Evolutionary conservation across 2,888 invertebrate genomes (phyloP).

Genomic region (Drosophila antonietae): DNA sequence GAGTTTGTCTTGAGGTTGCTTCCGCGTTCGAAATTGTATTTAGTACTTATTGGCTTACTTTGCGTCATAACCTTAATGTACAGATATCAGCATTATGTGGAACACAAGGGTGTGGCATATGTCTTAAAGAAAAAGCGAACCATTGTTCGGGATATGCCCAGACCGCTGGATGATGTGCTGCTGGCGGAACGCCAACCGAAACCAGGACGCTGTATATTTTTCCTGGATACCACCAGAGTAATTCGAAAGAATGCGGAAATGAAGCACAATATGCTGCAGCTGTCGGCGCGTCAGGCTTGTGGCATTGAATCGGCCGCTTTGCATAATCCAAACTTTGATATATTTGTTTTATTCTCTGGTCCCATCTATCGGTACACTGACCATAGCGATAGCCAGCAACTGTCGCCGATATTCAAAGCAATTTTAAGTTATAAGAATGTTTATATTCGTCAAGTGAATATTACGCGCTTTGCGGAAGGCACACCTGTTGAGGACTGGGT

Average conservation of each 20-base stretch:
- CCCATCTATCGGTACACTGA: constrained; percentile 67
- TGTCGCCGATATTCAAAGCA: constrained; percentile 63
- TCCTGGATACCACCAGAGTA: constrained; percentile 83
- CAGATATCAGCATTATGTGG: constrained; percentile 51
- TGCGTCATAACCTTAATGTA: constrained; percentile 51
- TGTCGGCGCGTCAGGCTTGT: constrained; percentile 82
- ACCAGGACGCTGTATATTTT: constrained; percentile 82
- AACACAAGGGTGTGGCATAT: constrained; percentile 48
- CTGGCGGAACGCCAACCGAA: constrained; percentile 70
- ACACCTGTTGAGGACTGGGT: constrained; percentile 82
- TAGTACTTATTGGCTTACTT: constrained; percentile 52
- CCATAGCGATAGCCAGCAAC: constrained; percentile 20
- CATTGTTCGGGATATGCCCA: not conserved
- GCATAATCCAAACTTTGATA: constrained; percentile 74
- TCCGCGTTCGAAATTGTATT: constrained; percentile 48
- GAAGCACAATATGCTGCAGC: constrained; percentile 44
- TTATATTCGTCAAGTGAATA: constrained; percentile 78
- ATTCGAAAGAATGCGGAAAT: constrained; percentile 16
- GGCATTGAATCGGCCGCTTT: constrained; percentile 83
- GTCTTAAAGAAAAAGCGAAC: constrained; percentile 53
- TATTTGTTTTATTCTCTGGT: constrained; percentile 81
- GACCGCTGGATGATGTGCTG: constrained; percentile 78
- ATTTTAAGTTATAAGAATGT: constrained; percentile 79
- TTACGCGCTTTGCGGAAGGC: constrained; percentile 79
- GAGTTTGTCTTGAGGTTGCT: constrained; percentile 33